Evolutionary conservation across 2,888 invertebrate species (phyloP), one percentile per base, ranked within the genome.

Genomic region (Volucella zonaria): DNA sequence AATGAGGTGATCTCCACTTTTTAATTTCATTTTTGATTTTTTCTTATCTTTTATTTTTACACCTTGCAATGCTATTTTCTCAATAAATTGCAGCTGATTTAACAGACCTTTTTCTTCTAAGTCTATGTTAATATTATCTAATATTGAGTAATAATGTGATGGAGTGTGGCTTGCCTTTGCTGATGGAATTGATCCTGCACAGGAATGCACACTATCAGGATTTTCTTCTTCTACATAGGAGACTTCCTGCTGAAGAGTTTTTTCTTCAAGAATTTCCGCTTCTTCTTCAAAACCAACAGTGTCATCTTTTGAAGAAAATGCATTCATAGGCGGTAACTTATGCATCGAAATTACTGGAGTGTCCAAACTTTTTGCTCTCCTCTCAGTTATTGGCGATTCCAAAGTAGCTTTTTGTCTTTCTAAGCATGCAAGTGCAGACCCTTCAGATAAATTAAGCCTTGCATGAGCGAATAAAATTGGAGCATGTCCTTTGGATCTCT

Each of bases 261-360:
- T 94, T 82, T 94, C 94, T 90, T 94, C 94, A 2, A 94, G 91
- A 85, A 94, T 93, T 88, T 93, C 94, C 0, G 93, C 93, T 90
- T 94, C 94, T 89, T 95, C 95, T 87, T 96, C 95, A 79, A 94
- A 94, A 88, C 95, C 97, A 0, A 97, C 95, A 0, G 97, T 97
- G 89, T 97, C 97, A 90, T 97, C 97, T 92, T 97, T 97, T 31
- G 96, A 96, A 1, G 97, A 97, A 90, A 97, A 96, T 0, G 97
- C 96, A 91, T 96, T 96, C 91, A 96, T 95, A 8, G 96, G 95
- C 14, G 97, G 97, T 52, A 97, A 91, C 88, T 95, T 93, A 90
- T 95, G 96, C 42, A 97, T 92, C 18, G 96, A 95, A 89, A 97
- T 96, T 23, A 97, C 95, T 1, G 97, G 96, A 2, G 96, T 95